Evolutionary conservation across 2,888 invertebrate species (phyloP).

Genomic region (Holacanthella duospinosa): DNA sequence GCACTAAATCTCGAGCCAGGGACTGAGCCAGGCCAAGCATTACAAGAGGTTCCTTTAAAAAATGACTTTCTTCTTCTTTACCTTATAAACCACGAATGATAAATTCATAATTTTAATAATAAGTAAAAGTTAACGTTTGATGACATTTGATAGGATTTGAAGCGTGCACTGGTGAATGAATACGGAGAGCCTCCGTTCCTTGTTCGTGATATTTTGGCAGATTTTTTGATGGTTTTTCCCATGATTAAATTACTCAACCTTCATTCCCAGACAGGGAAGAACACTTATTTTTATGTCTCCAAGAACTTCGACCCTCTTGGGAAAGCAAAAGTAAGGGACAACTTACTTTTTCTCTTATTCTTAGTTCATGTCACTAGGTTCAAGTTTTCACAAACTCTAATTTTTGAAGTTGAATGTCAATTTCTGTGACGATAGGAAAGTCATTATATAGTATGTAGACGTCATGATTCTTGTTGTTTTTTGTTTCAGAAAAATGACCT

Average conservation of each 20-base stretch:
- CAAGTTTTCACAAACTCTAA: no score
- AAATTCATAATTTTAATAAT: no score
- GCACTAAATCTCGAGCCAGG: constrained; percentile 29
- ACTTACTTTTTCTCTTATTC: background rate
- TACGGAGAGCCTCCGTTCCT: constrained; percentile 28
- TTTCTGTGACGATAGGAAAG: no score
- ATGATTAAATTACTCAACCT: constrained; percentile 27
- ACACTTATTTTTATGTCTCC: constrained; percentile 35
- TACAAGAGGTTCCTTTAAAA: background rate
- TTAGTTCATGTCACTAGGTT: no score
- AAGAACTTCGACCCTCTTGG: constrained; percentile 34
- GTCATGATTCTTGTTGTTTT: background rate
- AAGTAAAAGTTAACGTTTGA: background rate
- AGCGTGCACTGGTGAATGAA: constrained; percentile 26
- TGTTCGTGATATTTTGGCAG: constrained; percentile 30
- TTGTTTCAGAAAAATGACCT: constrained; percentile 30
- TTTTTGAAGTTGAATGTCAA: no score
- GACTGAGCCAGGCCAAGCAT: constrained; percentile 20
- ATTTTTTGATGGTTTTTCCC: constrained; percentile 32
- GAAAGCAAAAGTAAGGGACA: constrained; percentile 22
- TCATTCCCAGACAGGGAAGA: constrained; percentile 29
- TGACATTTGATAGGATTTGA: constrained; percentile 21
- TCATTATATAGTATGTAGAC: no score
- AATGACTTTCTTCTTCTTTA: background rate
- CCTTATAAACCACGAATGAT: no score